Evolutionary conservation across 2,888 invertebrate genomes (phyloP).

Genomic region (Lochmaea crataegi): DNA sequence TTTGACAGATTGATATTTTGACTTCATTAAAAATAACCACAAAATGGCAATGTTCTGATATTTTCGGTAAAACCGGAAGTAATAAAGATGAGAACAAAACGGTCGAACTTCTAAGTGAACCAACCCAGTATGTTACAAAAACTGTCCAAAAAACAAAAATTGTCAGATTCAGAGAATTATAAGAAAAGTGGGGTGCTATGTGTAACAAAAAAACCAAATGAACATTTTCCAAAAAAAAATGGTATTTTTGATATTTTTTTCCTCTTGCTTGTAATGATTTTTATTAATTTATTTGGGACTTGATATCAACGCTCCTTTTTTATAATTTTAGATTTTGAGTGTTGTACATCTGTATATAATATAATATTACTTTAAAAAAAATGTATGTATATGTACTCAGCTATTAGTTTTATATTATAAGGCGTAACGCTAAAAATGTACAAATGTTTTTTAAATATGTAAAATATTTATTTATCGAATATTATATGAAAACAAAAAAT

Average conservation of each 20-base stretch:
- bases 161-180: too few relatives aligned
- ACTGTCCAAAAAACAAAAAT: too few relatives aligned
- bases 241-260: not conserved
- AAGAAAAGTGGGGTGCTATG: too few relatives aligned
- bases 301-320: conserved; percentile 21
- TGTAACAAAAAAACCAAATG: too few relatives aligned
- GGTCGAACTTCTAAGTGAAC: too few relatives aligned
- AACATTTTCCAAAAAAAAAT: not conserved
- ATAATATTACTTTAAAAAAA: conserved; percentile 25
- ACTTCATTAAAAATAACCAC: too few relatives aligned
- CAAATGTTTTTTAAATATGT: conserved; percentile 59
- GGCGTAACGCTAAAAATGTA: conserved; percentile 52
- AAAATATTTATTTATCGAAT: conserved; percentile 60
- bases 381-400: conserved; percentile 41
- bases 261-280: not conserved
- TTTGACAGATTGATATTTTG: too few relatives aligned
- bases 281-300: conserved; percentile 17
- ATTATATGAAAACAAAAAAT: conserved; percentile 43
- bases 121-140: too few relatives aligned
- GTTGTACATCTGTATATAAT: conserved; percentile 51
- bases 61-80: too few relatives aligned
- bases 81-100: too few relatives aligned
- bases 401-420: conserved; percentile 48
- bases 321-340: conserved; percentile 29
- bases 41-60: too few relatives aligned